Conservation (phyloP, 1,140 invertebrate species). For the Alviniconcha marisindica region DNA sequence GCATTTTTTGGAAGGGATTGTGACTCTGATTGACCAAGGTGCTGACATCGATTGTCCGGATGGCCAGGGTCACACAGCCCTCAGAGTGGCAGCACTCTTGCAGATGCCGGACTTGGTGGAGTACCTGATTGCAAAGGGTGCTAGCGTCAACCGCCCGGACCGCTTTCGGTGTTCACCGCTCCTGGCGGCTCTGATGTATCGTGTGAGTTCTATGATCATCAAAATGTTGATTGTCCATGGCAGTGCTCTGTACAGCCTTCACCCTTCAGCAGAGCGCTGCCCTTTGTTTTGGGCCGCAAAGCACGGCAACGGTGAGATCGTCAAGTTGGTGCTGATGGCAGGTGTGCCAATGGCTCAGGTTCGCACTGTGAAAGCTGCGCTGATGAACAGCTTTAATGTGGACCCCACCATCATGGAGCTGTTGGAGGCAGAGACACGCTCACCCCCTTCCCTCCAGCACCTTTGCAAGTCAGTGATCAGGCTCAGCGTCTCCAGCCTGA, state of each 20-base stretch:
- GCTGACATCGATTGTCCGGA: constrained; percentile 70
- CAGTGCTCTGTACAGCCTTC: constrained; percentile 60
- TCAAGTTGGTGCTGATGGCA: constrained; percentile 64
- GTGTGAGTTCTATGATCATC: constrained; percentile 66
- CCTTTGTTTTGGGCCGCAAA: constrained; percentile 71
- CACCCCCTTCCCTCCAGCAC: constrained; percentile 65
- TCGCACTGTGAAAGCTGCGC: constrained; percentile 60
- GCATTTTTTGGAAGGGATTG: constrained; percentile 69
- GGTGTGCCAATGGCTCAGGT: constrained; percentile 64
- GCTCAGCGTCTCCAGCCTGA: constrained; percentile 45
- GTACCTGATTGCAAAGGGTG: constrained; percentile 69
- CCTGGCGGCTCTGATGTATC: constrained; percentile 66
- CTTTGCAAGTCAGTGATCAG: constrained; percentile 63
- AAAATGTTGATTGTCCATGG: constrained; percentile 68
- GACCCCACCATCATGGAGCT: constrained; percentile 57
- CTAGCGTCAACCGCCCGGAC: constrained; percentile 70
- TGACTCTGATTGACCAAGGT: constrained; percentile 64
- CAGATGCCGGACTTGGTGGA: constrained; percentile 70
- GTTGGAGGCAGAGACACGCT: constrained; percentile 62
- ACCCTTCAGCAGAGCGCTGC: constrained; percentile 57
- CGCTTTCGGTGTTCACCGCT: constrained; percentile 66
- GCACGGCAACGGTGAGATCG: constrained; percentile 67
- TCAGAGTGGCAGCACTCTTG: constrained; percentile 70
- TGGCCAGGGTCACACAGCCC: constrained; percentile 68
- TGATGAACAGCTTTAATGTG: constrained; percentile 57